phyloP scores from a whole-genome alignment of 1,140 invertebrate genomes.

The Cepaea nemoralis region DNA sequence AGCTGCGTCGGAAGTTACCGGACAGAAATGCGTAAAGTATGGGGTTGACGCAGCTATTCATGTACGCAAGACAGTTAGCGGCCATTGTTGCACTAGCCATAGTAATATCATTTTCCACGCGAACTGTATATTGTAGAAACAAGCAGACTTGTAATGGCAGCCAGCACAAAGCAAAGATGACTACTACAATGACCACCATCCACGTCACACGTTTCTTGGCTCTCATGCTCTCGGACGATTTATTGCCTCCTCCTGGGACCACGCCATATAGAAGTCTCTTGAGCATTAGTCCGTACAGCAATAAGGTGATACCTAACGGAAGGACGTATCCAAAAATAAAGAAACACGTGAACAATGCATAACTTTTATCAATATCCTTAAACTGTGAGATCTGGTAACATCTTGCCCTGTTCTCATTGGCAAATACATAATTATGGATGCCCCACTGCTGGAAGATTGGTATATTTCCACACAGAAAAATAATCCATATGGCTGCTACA shows the following conservation, averaged over 20 bases:
- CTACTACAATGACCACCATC: conserved; percentile 93
- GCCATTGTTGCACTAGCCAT: conserved; percentile 84
- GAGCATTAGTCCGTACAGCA: conserved; percentile 92
- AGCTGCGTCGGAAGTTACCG: conserved; percentile 88
- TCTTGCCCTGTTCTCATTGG: conserved; percentile 61
- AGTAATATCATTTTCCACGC: conserved; percentile 74
- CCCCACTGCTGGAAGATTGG: conserved; percentile 86
- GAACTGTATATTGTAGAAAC: conserved; percentile 70
- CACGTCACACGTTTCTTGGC: conserved; percentile 91
- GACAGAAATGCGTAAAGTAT: conserved; percentile 93
- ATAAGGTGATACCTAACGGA: conserved; percentile 80
- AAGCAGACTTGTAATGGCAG: conserved; percentile 86
- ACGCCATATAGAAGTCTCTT: conserved; percentile 77
- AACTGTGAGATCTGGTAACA: conserved; percentile 53
- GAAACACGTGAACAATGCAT: conserved; percentile 70
- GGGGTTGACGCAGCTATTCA: conserved; percentile 94
- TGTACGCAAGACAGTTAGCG: conserved; percentile 92
- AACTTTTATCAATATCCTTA: neutral
- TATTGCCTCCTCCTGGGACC: conserved; percentile 80
- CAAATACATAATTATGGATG: conserved; percentile 75
- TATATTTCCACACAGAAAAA: conserved; percentile 80
- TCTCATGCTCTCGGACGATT: conserved; percentile 80
- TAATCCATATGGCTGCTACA: conserved; percentile 81
- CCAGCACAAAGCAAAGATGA: conserved; percentile 96
- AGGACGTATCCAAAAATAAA: conserved; percentile 73